Conservation (phyloP, 1,140 invertebrate genomes). For the Bombus vancouverensis region DNA sequence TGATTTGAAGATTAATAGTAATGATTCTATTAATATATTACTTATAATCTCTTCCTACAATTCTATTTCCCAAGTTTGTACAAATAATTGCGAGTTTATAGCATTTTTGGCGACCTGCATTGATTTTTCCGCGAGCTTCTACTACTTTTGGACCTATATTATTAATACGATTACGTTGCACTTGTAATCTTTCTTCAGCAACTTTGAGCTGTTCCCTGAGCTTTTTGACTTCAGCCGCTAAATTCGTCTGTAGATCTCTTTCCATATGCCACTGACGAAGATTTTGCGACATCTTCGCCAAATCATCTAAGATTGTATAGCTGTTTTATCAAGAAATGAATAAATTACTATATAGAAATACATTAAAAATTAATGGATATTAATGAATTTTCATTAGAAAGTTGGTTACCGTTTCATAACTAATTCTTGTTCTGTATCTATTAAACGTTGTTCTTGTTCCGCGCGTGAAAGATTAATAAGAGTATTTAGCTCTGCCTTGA, state of each 20-base stretch:
- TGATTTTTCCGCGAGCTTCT: constrained; percentile 72
- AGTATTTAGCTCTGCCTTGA: constrained; percentile 63
- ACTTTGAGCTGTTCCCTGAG: constrained; percentile 71
- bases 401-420: constrained; percentile 73
- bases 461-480: constrained; percentile 52
- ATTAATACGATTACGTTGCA: constrained; percentile 72
- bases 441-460: constrained; percentile 68
- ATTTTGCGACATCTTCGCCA: constrained; percentile 74
- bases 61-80: constrained; percentile 72
- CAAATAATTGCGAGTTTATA: constrained; percentile 76
- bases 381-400: not conserved
- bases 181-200: constrained; percentile 73
- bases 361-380: not conserved
- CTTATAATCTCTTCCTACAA: constrained; percentile 78
- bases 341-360: not conserved
- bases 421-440: constrained; percentile 72
- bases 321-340: constrained; percentile 59
- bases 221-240: constrained; percentile 71
- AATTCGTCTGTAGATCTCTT: constrained; percentile 69
- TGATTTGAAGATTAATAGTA: constrained; percentile 13
- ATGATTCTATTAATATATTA: constrained; percentile 54
- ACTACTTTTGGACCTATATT: constrained; percentile 74
- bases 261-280: constrained; percentile 77
- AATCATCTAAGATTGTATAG: constrained; percentile 74
- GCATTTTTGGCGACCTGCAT: constrained; percentile 74